phyloP scores from a whole-genome alignment of 2,888 invertebrate species.

The Eilema griseolum region DNA sequence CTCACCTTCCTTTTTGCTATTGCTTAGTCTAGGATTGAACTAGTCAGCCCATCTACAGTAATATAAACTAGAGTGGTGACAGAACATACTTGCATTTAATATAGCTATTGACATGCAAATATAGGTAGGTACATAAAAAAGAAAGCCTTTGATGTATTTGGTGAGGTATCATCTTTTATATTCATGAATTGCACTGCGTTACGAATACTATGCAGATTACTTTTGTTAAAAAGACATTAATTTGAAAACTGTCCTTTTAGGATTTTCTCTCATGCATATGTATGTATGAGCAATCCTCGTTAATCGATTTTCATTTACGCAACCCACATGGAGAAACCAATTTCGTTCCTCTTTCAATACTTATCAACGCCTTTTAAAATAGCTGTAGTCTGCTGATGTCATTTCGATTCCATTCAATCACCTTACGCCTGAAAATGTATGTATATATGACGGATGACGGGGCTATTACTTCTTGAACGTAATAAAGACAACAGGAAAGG shows the following conservation, averaged over 20 bases:
- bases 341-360: constrained; percentile 5
- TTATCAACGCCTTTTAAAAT: constrained; percentile 1
- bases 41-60: not conserved
- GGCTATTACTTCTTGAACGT: not conserved
- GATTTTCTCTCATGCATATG: constrained; percentile 18
- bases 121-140: not conserved
- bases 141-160: not conserved
- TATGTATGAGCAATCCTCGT: constrained; percentile 3
- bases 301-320: constrained; percentile 12
- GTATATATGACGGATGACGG: not conserved
- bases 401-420: not conserved
- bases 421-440: not conserved
- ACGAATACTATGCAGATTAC: constrained; percentile 17
- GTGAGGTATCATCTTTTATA: not conserved
- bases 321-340: constrained; percentile 2
- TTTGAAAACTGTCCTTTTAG: constrained; percentile 15
- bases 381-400: not conserved
- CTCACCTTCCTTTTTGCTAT: not conserved
- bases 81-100: too few relatives aligned
- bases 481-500: not conserved
- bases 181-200: constrained; percentile 20
- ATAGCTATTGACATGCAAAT: not conserved
- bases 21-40: not conserved
- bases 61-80: not conserved
- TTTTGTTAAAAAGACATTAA: constrained; percentile 19